A percentile compares a stretch with the other conserved stretches of the same genome.
phyloP scores from a whole-genome alignment of 2,888 invertebrate genomes.

The Melieria crassipennis region DNA sequence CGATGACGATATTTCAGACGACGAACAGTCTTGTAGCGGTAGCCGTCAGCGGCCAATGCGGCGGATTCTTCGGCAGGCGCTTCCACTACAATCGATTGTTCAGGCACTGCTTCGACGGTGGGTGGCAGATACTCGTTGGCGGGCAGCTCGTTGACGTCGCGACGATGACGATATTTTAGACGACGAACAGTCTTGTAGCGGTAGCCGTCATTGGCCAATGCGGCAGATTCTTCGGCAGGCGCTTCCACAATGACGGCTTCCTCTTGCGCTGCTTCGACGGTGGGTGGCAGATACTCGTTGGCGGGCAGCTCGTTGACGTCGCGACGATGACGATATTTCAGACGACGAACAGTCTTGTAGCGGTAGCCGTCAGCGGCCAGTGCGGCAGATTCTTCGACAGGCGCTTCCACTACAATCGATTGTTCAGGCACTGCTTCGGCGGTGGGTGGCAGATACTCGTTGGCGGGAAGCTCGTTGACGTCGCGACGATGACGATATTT shows the following conservation, averaged over 20 bases:
- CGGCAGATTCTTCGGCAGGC: conserved; percentile 31
- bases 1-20: conserved; percentile 49
- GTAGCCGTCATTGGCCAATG: conserved; percentile 58
- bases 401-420: conserved; percentile 42
- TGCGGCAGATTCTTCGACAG: conserved; percentile 28
- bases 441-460: conserved; percentile 53
- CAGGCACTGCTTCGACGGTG: conserved; percentile 25
- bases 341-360: conserved; percentile 34
- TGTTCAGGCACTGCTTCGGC: conserved; percentile 31
- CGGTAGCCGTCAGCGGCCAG: conserved; percentile 34
- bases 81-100: conserved; percentile 30
- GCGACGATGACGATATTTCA: conserved; percentile 40
- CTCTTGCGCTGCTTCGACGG: conserved; percentile 28
- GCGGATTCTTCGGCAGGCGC: conserved; percentile 33
- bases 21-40: conserved; percentile 52
- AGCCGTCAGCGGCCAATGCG: conserved; percentile 42
- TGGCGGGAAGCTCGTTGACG: conserved; percentile 47
- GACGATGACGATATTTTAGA: conserved; percentile 44
- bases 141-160: conserved; percentile 50
- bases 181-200: conserved; percentile 60
- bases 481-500: conserved; percentile 45
- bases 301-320: conserved; percentile 51
- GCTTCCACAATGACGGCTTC: conserved; percentile 35
- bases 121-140: conserved; percentile 54
- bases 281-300: conserved; percentile 29